Conservation (phyloP, 2,113 vertebrate genomes). For the Pionites leucogaster region DNA sequence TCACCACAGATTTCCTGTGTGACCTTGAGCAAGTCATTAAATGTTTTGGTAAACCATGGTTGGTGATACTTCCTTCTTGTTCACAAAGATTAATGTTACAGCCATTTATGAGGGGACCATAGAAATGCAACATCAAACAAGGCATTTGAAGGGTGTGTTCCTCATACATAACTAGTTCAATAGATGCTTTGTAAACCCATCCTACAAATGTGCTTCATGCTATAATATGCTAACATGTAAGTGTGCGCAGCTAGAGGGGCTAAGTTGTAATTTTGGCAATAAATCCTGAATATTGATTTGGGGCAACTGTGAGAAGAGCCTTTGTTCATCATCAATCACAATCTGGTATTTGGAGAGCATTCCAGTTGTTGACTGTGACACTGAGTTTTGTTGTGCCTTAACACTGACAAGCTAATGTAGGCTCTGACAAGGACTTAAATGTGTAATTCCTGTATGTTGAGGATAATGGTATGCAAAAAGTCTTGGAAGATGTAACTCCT, state of each 20-base stretch:
- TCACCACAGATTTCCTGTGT: background rate
- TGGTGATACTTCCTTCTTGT: background rate
- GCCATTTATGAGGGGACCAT: background rate
- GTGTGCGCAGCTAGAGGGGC: background rate
- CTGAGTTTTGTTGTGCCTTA: background rate
- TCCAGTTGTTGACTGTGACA: background rate
- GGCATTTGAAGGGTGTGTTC: rapidly evolving
- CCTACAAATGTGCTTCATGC: rapidly evolving
- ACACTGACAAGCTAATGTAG: background rate
- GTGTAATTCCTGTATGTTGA: background rate
- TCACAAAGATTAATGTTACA: background rate
- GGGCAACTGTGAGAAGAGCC: background rate
- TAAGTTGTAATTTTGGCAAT: background rate
- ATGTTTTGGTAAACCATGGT: rapidly evolving
- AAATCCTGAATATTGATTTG: background rate
- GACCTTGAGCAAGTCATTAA: background rate
- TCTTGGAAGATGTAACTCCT: background rate
- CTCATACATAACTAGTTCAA: rapidly evolving
- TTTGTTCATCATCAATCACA: rapidly evolving
- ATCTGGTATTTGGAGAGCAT: background rate
- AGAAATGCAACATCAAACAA: background rate
- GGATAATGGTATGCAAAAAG: background rate
- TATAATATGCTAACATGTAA: rapidly evolving
- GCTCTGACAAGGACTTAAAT: background rate
- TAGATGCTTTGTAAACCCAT: background rate